Conservation (phyloP, 2,797 vertebrate genomes). For the Sebastes diploproa region DNA sequence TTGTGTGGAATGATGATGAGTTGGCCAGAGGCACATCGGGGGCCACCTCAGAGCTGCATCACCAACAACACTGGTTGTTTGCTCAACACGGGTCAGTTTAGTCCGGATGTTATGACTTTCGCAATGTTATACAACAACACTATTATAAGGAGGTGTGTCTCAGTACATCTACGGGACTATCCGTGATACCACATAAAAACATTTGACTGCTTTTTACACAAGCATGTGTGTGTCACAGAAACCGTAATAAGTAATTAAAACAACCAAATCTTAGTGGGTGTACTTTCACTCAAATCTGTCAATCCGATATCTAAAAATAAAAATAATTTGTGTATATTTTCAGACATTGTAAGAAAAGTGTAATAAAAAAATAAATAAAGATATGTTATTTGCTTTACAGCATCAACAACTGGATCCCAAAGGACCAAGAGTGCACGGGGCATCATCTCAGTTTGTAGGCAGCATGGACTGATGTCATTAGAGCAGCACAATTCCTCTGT, state of each 20-base stretch:
- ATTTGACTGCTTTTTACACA: too few relatives aligned
- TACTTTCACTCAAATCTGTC: not conserved
- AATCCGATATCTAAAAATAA: not conserved
- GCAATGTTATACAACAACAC: not conserved
- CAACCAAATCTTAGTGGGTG: not conserved
- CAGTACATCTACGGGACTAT: not conserved
- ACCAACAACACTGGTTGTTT: not conserved
- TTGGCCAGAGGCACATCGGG: not conserved
- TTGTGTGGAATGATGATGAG: not conserved
- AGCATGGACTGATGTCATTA: too few relatives aligned
- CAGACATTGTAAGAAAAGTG: not conserved
- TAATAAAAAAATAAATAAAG: too few relatives aligned
- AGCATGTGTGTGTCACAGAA: not conserved
- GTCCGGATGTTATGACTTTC: not conserved
- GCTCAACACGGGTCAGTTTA: not conserved
- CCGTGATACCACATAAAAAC: not conserved
- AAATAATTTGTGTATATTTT: not conserved
- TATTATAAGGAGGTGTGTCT: not conserved
- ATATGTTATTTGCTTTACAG: not conserved
- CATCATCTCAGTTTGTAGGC: too few relatives aligned
- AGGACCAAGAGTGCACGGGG: not conserved
- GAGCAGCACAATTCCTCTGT: too few relatives aligned
- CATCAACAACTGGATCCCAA: not conserved
- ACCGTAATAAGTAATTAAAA: not conserved
- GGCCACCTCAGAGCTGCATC: conserved; percentile 4